Percentiles rank a stretch among this genome's conserved stretches.
phyloP scores from a whole-genome alignment of 2,888 invertebrate species.

The Aphrophora alni region DNA sequence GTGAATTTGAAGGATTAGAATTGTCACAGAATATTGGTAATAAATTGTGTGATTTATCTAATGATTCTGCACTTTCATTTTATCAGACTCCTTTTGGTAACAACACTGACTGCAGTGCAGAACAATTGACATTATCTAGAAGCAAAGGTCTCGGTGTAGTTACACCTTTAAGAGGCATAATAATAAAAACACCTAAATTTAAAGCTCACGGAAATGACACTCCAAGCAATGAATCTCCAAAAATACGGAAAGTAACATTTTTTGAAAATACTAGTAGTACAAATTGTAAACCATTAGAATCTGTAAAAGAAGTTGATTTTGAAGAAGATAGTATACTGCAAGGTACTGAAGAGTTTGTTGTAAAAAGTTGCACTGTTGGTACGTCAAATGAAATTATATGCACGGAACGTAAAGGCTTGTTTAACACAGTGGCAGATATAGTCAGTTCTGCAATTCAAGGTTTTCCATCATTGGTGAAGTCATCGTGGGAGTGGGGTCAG shows the following conservation, averaged over 20 bases:
- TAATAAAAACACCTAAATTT: neutral
- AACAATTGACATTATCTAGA: neutral
- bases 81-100: neutral
- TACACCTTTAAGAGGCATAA: neutral
- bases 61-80: neutral
- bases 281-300: neutral
- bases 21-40: neutral
- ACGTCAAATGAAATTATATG: neutral
- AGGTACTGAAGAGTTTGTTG: neutral
- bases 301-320: neutral
- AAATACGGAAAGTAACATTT: neutral
- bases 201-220: neutral
- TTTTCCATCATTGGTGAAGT: neutral
- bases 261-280: neutral
- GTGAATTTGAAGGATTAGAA: neutral
- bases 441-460: neutral
- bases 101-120: neutral
- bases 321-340: neutral
- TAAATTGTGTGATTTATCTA: neutral
- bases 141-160: neutral
- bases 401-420: neutral
- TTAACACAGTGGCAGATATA: neutral
- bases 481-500: neutral
- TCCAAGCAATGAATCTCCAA: neutral
- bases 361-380: neutral